Conservation (phyloP, 2,888 invertebrate species). For the Notodonta ziczac region DNA sequence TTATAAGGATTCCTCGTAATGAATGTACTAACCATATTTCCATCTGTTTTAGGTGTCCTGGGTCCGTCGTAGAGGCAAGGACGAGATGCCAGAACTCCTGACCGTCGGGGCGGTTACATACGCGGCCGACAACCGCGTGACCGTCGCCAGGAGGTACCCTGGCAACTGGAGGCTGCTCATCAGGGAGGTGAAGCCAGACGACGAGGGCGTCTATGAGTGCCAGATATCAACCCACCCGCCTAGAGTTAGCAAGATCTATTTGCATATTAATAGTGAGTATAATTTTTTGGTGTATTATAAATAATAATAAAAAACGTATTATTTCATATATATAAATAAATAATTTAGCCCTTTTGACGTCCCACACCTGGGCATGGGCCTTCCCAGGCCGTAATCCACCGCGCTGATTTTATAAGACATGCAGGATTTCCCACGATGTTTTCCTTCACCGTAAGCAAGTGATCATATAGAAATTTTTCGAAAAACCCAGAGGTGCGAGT, state of each 20-base stretch:
- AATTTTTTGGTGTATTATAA: no score
- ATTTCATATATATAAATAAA: no score
- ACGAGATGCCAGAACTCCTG: slow-evolving; percentile 87
- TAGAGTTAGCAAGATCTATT: slow-evolving; percentile 86
- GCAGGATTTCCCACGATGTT: no score
- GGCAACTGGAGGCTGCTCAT: slow-evolving; percentile 87
- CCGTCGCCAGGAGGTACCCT: slow-evolving; percentile 86
- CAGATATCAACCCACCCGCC: slow-evolving; percentile 90
- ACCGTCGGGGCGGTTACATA: slow-evolving; percentile 89
- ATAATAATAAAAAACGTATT: no score
- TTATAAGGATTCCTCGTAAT: no score
- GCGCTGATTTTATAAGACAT: no score
- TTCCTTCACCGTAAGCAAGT: no score
- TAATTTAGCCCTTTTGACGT: no score
- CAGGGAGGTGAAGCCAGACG: slow-evolving; percentile 87
- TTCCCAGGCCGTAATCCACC: no score
- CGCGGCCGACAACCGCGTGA: slow-evolving; percentile 87
- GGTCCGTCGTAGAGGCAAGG: slow-evolving; percentile 86
- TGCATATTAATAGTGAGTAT: slow-evolving; percentile 87
- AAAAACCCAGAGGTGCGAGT: no score
- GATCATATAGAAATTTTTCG: no score
- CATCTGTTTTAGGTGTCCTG: slow-evolving; percentile 84
- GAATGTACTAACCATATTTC: neutral
- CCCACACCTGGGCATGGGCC: no score
- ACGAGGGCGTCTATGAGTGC: slow-evolving; percentile 88